Percentiles rank a stretch among this genome's conserved stretches.
Conservation (phyloP, 2,113 vertebrate genomes). For the Pteronura brasiliensis region DNA sequence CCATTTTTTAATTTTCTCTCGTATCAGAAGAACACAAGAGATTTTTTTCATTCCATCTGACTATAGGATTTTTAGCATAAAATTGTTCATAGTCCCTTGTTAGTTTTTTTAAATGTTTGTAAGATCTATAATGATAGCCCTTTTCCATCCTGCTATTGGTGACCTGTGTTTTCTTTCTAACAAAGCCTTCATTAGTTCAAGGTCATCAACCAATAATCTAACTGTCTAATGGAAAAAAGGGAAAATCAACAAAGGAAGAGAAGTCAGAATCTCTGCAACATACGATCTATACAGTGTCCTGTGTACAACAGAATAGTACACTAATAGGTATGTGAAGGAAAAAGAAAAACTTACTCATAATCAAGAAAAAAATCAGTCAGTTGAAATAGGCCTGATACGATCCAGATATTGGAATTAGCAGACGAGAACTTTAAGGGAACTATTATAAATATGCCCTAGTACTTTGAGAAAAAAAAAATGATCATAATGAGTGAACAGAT, state of each 20-base stretch:
- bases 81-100: background rate
- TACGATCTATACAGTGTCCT: background rate
- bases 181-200: background rate
- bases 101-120: background rate
- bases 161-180: background rate
- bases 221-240: background rate
- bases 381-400: background rate
- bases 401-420: conserved; percentile 36
- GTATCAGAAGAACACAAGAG: background rate
- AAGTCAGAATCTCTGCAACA: background rate
- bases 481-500: conserved; percentile 60
- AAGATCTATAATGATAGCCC: background rate
- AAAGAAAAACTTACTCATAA: background rate
- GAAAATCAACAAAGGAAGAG: background rate
- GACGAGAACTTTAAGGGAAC: conserved; percentile 3
- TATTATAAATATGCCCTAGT: conserved; percentile 6
- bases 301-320: background rate
- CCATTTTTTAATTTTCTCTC: background rate
- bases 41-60: background rate
- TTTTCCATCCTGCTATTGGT: background rate
- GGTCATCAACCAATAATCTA: background rate
- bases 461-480: background rate
- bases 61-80: background rate
- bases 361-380: background rate
- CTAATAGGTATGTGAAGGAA: background rate